These are phyloP conservation scores for Scaptomyza parva DNA, from an alignment of 2,888 invertebrate genomes.

Conservation along the genomic window DNA sequence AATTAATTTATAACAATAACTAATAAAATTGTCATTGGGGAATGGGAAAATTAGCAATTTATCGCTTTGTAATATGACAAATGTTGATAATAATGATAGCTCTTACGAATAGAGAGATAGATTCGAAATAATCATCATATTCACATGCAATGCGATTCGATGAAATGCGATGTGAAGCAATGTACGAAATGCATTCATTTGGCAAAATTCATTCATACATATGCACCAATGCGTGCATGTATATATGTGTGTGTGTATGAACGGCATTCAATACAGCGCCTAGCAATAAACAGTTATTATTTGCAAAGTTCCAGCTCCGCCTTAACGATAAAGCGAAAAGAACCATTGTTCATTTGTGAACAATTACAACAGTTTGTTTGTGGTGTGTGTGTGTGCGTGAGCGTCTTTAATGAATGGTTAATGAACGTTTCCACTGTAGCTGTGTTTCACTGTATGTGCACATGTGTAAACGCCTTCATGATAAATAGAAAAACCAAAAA, in stretches of 20 bases:
- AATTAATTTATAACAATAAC: background rate
- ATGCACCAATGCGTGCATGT: background rate
- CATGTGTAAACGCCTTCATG: background rate
- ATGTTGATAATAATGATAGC: background rate
- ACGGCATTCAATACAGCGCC: constrained; percentile 30
- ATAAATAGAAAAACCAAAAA: background rate
- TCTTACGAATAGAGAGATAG: background rate
- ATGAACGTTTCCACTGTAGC: too few species aligned
- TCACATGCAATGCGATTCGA: background rate
- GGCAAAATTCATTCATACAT: background rate
- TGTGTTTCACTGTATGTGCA: background rate
- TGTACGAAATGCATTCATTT: constrained; percentile 15
- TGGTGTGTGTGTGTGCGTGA: too few species aligned
- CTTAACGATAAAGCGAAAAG: constrained; percentile 30
- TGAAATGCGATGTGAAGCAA: background rate
- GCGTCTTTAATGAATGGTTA: too few species aligned
- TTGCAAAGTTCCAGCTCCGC: constrained; percentile 49
- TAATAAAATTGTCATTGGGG: background rate
- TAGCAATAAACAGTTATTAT: constrained; percentile 46
- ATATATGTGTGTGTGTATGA: too few species aligned
- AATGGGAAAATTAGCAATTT: background rate
- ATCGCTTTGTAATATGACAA: background rate
- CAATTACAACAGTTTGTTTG: background rate
- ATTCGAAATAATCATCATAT: constrained; percentile 5
- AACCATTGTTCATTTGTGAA: constrained; percentile 19